phyloP scores from a whole-genome alignment of 2,888 invertebrate species.

The Amblyteles armatorius region DNA sequence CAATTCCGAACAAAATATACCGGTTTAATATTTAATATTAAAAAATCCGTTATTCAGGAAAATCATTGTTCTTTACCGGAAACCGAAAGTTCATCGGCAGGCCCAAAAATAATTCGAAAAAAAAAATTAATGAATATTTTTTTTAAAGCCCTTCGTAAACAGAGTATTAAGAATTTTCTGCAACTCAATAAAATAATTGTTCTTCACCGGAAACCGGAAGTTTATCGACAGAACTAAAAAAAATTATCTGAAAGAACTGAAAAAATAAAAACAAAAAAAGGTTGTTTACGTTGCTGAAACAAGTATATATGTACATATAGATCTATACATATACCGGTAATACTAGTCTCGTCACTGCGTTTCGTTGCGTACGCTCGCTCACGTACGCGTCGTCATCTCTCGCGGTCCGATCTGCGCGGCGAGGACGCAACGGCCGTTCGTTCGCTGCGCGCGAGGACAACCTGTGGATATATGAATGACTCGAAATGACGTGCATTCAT shows the following conservation, averaged over 20 bases:
- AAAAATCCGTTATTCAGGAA: no score
- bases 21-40: no score
- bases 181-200: no score
- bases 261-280: background rate
- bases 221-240: background rate
- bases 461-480: conserved; percentile 82
- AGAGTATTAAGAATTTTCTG: no score
- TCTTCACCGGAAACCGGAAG: no score
- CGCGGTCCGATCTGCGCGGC: conserved; percentile 21
- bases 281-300: background rate
- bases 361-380: conserved; percentile 53
- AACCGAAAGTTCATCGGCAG: no score
- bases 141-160: no score
- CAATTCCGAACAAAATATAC: background rate
- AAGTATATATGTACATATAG: background rate
- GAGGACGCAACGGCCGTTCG: conserved; percentile 51
- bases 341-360: conserved; percentile 35
- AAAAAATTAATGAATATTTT: no score
- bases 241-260: background rate
- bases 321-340: background rate
- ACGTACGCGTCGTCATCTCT: conserved; percentile 69
- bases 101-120: no score
- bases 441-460: conserved; percentile 76
- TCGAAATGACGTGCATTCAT: conserved; percentile 82
- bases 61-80: no score